Base-by-base conservation (phyloP, 2,797 vertebrate species). In the Lagothrix lagotricha region DNA sequence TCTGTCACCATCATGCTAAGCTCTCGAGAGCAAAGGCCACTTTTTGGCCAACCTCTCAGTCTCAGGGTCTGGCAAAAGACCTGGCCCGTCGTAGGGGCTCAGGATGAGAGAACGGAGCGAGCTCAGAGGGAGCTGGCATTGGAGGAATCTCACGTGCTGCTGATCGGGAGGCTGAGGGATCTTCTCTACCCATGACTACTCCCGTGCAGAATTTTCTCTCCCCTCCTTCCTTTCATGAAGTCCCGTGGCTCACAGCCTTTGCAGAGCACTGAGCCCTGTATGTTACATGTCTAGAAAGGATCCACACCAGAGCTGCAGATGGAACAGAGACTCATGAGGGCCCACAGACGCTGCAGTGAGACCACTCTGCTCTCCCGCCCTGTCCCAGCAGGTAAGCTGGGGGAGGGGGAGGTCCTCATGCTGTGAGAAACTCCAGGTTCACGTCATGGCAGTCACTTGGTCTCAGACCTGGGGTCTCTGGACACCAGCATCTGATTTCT, bases 381-480 rank as follows among this genome's bases (percentile, higher is more conserved):
- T 0, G 4, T 5, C 39, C 77, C 44, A 4, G 10, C 77, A 24
- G 11, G 67, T 0, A 26, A 3, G 24, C 61, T 26, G 4, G 36
- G 54, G 52, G 12, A 3, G 20, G 7, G 48, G 36, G 52, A 33
- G 19, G 39, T 9, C 50, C 48, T 19, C 15, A 30, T n/a, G 12
- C 15, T 41, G 46, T 52, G 46, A 79, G n/a, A 9, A 92, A 28
- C n/a, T 15, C 33, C 28, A 41, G n/a, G 58, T 44, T 22, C 12
- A 79, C 2, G 9, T 39, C 12, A 26, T 10, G 9, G 20, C 14
- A 14, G 4, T 36, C 33, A 36, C 33, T 67, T n/a, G 64, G 28
- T 48, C 48, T 54, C 77, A 57, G 61, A 72, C 41, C 19, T 84
- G n/a, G 39, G n/a, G 19, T 81, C 20, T 88, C n/a, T 19, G 22